Conservation (phyloP, 2,888 invertebrate genomes). For the Eucriotettix oculatus region DNA sequence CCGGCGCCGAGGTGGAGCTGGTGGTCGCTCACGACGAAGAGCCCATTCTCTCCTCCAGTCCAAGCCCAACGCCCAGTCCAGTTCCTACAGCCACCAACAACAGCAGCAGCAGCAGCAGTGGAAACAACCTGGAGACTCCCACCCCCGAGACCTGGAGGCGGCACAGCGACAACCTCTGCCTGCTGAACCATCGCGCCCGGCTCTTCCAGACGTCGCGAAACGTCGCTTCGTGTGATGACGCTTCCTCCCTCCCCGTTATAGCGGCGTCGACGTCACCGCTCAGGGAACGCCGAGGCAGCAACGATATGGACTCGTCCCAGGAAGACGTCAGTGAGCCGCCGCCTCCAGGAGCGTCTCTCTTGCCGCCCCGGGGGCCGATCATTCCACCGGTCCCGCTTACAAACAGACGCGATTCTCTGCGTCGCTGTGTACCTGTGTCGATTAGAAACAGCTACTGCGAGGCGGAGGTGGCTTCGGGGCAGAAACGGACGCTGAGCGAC, state of each 20-base stretch:
- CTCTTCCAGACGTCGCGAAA: conserved; percentile 11
- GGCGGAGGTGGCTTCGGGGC: not conserved
- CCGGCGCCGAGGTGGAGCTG: conserved; percentile 19
- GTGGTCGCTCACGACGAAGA: conserved; percentile 16
- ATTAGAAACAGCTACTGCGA: not conserved
- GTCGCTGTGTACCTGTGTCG: not conserved
- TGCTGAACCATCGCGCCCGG: not conserved
- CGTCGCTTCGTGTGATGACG: not conserved
- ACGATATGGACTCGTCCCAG: not conserved
- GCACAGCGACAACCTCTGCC: conserved; percentile 17
- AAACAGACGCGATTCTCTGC: not conserved
- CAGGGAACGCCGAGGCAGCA: not conserved
- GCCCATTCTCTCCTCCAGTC: not conserved
- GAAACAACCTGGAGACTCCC: not conserved
- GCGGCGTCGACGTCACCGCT: not conserved
- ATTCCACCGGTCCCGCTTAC: not conserved
- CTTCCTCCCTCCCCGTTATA: not conserved
- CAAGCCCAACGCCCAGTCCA: not conserved
- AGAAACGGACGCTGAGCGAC: not conserved
- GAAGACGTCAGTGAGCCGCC: not conserved
- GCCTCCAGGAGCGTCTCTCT: too few relatives aligned
- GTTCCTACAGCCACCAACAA: too few relatives aligned
- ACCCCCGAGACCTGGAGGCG: conserved; percentile 15
- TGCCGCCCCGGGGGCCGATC: not conserved
- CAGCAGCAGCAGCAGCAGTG: too few relatives aligned